phyloP scores from a whole-genome alignment of 1,140 invertebrate genomes.

The Battus philenor region DNA sequence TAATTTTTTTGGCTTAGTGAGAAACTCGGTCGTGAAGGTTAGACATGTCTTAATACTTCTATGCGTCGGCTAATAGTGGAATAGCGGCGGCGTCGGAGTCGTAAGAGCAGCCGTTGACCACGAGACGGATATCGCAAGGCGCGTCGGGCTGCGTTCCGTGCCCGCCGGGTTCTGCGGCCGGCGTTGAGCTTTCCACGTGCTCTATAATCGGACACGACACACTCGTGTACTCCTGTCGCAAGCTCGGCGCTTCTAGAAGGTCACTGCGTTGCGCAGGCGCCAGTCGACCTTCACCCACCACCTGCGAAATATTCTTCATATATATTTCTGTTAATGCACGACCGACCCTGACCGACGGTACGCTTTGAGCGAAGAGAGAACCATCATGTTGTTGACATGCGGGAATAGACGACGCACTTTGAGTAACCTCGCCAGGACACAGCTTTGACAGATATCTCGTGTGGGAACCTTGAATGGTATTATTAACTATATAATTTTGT shows the following conservation, averaged over 20 bases:
- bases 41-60: slow-evolving; percentile 14
- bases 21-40: slow-evolving; percentile 9
- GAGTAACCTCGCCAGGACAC: too few relatives aligned
- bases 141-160: slow-evolving; percentile 14
- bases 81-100: slow-evolving; percentile 44
- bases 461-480: too few relatives aligned
- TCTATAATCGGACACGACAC: slow-evolving; percentile 68
- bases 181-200: slow-evolving; percentile 30
- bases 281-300: slow-evolving; percentile 47
- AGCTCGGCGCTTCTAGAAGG: slow-evolving; percentile 51
- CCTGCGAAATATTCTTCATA: slow-evolving; percentile 33
- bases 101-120: slow-evolving; percentile 49
- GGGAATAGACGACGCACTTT: too few relatives aligned
- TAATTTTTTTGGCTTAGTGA: too few relatives aligned
- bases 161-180: not conserved
- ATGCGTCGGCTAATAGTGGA: slow-evolving; percentile 59
- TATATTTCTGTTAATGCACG: too few relatives aligned
- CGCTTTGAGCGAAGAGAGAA: too few relatives aligned
- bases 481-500: too few relatives aligned
- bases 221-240: slow-evolving; percentile 58
- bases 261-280: slow-evolving; percentile 35
- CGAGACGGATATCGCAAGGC: slow-evolving; percentile 52
- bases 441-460: too few relatives aligned
- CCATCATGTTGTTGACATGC: too few relatives aligned
- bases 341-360: too few relatives aligned